These are phyloP conservation scores for Artibeus lituratus DNA, from an alignment of 2,797 vertebrate genomes.

Conservation along the genomic window DNA sequence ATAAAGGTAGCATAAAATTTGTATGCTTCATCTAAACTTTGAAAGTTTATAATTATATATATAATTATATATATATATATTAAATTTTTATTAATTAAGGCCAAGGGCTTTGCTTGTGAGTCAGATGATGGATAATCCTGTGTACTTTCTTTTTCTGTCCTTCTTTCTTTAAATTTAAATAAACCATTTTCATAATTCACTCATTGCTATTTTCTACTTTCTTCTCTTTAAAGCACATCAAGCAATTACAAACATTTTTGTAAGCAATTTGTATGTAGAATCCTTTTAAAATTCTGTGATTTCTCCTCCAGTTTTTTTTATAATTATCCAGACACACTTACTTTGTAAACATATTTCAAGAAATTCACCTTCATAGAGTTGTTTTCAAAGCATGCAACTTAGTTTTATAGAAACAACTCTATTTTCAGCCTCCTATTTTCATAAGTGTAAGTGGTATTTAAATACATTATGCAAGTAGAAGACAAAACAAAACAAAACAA, in stretches of 20 bases:
- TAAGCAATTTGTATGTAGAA: constrained; percentile 40
- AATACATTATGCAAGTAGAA: constrained; percentile 39
- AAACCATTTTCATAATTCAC: not conserved
- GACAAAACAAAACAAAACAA: constrained; percentile 28
- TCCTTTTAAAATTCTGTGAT: not conserved
- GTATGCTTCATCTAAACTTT: not conserved
- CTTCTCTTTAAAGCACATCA: constrained; percentile 17
- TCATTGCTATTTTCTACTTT: not conserved
- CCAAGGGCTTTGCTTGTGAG: not conserved
- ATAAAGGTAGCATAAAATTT: not conserved
- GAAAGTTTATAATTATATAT: not conserved
- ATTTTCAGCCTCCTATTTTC: constrained; percentile 48
- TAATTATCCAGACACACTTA: not conserved
- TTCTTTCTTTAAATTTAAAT: not conserved
- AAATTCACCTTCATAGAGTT: constrained; percentile 41
- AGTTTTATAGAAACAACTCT: constrained; percentile 45
- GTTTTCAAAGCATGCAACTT: constrained; percentile 11
- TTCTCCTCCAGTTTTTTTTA: not conserved
- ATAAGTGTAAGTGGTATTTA: constrained; percentile 33
- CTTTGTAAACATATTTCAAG: constrained; percentile 33
- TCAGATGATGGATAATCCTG: not conserved
- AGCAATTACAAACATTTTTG: constrained; percentile 40
- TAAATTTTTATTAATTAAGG: not conserved
- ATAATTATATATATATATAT: not conserved
- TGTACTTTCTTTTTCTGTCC: not conserved